Evolutionary conservation across 2,113 vertebrate genomes (phyloP).

Genomic region (Mormoops blainvillei): DNA sequence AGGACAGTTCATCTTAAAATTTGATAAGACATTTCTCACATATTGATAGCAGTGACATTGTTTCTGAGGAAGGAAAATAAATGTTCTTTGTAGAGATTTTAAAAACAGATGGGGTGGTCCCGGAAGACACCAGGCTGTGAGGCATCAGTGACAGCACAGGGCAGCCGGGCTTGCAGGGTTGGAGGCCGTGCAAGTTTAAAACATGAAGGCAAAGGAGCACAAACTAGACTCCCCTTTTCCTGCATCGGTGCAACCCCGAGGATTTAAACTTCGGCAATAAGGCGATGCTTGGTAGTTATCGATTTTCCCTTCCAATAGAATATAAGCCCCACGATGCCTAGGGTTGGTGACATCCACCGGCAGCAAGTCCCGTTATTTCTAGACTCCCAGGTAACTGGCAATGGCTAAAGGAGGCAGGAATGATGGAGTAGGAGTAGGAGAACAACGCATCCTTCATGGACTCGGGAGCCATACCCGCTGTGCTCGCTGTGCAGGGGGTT

Average conservation of each 20-base stretch:
- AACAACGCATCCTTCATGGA: rapidly evolving
- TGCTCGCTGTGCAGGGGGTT: background rate
- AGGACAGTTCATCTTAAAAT: background rate
- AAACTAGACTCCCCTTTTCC: background rate
- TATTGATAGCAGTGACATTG: background rate
- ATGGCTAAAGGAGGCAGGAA: background rate
- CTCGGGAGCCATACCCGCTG: background rate
- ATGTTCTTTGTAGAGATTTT: background rate
- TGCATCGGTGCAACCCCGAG: rapidly evolving
- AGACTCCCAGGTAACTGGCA: background rate
- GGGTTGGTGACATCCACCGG: no score
- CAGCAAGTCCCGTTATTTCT: background rate
- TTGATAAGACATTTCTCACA: background rate
- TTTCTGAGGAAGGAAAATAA: background rate
- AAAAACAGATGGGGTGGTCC: background rate
- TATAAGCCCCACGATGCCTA: background rate
- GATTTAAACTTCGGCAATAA: background rate
- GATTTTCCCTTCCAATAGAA: background rate
- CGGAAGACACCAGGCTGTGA: background rate
- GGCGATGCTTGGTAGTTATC: background rate
- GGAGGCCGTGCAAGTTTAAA: background rate
- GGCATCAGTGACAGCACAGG: background rate
- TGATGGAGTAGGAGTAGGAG: background rate
- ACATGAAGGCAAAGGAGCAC: background rate
- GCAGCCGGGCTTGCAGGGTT: background rate